phyloP scores from a whole-genome alignment of 2,888 invertebrate species.

The Agrochola circellaris region DNA sequence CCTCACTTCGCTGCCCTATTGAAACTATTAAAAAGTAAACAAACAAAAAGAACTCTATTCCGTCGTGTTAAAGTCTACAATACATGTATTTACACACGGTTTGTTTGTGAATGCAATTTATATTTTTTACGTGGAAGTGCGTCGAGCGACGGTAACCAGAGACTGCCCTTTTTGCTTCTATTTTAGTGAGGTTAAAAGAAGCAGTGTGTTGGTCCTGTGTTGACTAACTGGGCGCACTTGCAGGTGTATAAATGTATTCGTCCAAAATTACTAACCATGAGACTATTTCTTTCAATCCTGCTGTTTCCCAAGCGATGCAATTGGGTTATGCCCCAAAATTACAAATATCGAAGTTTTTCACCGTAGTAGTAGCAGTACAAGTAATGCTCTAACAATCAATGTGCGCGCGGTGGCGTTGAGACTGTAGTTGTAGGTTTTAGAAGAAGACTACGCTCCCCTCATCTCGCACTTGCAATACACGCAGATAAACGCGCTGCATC shows the following conservation, averaged over 20 bases:
- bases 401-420: neutral
- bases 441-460: no score
- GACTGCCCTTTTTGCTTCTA: conserved; percentile 68
- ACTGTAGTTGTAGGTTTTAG: neutral
- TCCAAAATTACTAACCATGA: neutral
- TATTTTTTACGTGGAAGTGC: conserved; percentile 62
- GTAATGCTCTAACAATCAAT: neutral
- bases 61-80: conserved; percentile 38
- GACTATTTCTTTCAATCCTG: neutral
- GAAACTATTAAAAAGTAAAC: conserved; percentile 50
- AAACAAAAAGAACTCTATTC: conserved; percentile 49
- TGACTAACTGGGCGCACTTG: neutral
- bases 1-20: conserved; percentile 60
- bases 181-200: conserved; percentile 57
- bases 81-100: conserved; percentile 11
- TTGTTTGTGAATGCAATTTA: conserved; percentile 61
- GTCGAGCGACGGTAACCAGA: conserved; percentile 69
- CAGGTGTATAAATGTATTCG: neutral
- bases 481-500: neutral
- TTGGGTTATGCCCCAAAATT: neutral
- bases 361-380: neutral
- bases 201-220: neutral
- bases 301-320: neutral
- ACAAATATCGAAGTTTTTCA: neutral
- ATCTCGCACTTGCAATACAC: neutral